These are phyloP conservation scores for Opisthograptis luteolata DNA, from an alignment of 2,888 invertebrate species.

Conservation along the genomic window DNA sequence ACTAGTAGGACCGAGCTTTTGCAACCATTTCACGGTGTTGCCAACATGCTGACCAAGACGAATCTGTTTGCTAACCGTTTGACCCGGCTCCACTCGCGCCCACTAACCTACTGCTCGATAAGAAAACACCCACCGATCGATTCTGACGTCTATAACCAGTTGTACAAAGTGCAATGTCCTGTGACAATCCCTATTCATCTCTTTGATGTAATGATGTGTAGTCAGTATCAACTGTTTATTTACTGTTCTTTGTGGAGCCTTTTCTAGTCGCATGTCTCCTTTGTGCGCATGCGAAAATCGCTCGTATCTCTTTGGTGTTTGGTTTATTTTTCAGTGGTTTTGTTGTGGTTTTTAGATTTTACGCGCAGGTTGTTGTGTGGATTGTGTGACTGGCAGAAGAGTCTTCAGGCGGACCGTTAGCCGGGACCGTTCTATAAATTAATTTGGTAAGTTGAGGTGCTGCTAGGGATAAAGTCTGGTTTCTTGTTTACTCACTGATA, in stretches of 20 bases:
- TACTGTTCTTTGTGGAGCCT: slow-evolving; percentile 58
- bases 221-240: slow-evolving; percentile 82
- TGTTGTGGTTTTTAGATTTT: slow-evolving; percentile 35
- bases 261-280: slow-evolving; percentile 49
- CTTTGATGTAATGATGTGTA: slow-evolving; percentile 79
- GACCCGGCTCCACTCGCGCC: slow-evolving; percentile 73
- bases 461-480: slow-evolving; percentile 43
- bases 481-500: slow-evolving; percentile 30
- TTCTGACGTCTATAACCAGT: slow-evolving; percentile 56
- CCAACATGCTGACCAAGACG: slow-evolving; percentile 67
- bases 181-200: slow-evolving; percentile 65
- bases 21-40: slow-evolving; percentile 67
- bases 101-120: slow-evolving; percentile 77
- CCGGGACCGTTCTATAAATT: slow-evolving; percentile 74
- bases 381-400: slow-evolving; percentile 73
- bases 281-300: slow-evolving; percentile 39
- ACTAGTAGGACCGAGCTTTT: slow-evolving; percentile 54
- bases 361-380: slow-evolving; percentile 39
- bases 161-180: slow-evolving; percentile 64
- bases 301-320: slow-evolving; percentile 40
- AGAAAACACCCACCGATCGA: slow-evolving; percentile 55
- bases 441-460: slow-evolving; percentile 59
- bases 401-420: slow-evolving; percentile 77
- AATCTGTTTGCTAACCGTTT: slow-evolving; percentile 79
- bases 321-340: slow-evolving; percentile 40